Base-by-base conservation (phyloP, 2,888 invertebrate genomes). In the Andrena bucephala region DNA sequence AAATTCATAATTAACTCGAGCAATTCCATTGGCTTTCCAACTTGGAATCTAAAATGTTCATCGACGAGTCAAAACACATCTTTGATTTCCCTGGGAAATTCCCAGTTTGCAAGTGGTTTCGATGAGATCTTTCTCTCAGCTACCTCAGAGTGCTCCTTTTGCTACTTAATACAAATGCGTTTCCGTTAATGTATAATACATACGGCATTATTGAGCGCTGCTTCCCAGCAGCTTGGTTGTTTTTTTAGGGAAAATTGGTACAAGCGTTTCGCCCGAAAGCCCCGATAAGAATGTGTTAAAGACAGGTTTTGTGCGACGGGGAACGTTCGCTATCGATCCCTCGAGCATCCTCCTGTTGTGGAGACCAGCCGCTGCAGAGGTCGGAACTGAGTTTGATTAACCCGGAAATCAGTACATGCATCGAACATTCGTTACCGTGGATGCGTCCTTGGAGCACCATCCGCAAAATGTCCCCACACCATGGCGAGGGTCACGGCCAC, bases 371-470 rank as follows among this genome's bases (percentile, higher is more conserved):
- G 67, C 7, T 59, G 52, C 71, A 48, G 31, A 77, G 83, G 77
- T 36, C 83, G 83, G 83, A 82, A 83, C 68, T 20, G 77, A 72
- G 77, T 82, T 83, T 76, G 83, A 83, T 83, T 83, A 83, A 77
- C 68, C 72, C 83, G 83, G 82, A 83, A 83, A 83, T 82, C 77
- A 57, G 63, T 77, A 72, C 68, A 65, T 75, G 82, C 81, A 72
- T 71, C 74, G 81, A 72, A 75, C 66, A 81, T 76, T 82, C 77
- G 83, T 83, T 73, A 65, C 59, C 67, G 57, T 62, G 36, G 75
- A 62, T n/a, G n/a, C 60, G 60, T 5, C 77, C 83, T 72, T 77
- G 77, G 31, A 68, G 65, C 77, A 68, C 67, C 60, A 65, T 52
- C 68, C 57, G 50, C 20, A 62, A 36, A 71, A 66, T 31, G 33